A percentile compares a stretch with the other conserved stretches of the same genome.
phyloP scores from a whole-genome alignment of 2,888 invertebrate genomes.

The Tetragnatha montana region DNA sequence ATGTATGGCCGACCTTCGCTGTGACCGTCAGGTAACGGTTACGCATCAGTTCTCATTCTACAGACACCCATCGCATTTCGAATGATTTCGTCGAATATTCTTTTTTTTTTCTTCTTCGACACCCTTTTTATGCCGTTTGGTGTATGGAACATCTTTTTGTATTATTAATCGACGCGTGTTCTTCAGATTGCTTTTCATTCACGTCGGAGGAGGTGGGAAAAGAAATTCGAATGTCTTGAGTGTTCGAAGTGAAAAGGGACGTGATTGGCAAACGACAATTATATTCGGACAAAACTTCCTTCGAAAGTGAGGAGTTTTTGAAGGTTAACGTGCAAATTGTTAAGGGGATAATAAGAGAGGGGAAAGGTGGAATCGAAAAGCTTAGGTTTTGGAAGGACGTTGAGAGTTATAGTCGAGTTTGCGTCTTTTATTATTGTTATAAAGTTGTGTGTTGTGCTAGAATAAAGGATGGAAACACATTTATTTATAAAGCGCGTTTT shows the following conservation, averaged over 20 bases:
- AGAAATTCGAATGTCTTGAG: not conserved
- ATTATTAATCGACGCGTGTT: not conserved
- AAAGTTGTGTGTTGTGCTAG: too few relatives aligned
- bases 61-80: not conserved
- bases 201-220: not conserved
- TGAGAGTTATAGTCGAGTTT: too few relatives aligned
- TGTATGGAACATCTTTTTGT: not conserved
- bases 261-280: not conserved
- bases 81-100: not conserved
- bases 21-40: constrained; percentile 34
- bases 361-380: too few relatives aligned
- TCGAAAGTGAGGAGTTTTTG: not conserved
- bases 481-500: too few relatives aligned
- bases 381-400: too few relatives aligned
- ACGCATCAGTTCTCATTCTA: constrained; percentile 10
- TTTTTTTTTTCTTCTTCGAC: too few relatives aligned
- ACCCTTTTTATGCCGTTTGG: not conserved
- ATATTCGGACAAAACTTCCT: not conserved
- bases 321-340: not conserved
- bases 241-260: not conserved
- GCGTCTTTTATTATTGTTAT: too few relatives aligned
- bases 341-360: not conserved
- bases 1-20: constrained; percentile 31
- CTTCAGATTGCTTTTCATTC: not conserved
- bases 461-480: too few relatives aligned